phyloP scores from a whole-genome alignment of 2,797 vertebrate genomes.

The Molossus molossus region DNA sequence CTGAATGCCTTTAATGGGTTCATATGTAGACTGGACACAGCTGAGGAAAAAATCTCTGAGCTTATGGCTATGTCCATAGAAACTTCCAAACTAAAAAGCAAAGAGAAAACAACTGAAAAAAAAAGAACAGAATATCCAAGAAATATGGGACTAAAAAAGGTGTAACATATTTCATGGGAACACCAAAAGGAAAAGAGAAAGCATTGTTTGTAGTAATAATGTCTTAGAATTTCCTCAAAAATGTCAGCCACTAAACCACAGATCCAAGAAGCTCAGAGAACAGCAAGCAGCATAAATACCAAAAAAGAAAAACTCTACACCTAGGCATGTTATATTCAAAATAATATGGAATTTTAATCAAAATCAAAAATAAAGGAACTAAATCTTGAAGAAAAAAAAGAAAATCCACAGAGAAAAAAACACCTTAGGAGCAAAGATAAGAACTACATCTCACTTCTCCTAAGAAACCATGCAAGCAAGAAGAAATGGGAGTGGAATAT shows the following conservation, averaged over 20 bases:
- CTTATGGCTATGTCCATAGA: neutral
- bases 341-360: no score
- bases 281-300: neutral
- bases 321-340: neutral
- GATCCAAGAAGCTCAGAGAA: slow-evolving; percentile 13
- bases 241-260: neutral
- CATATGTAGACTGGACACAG: neutral
- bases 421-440: neutral
- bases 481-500: neutral
- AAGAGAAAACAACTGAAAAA: neutral
- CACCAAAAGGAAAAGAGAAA: neutral
- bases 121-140: neutral
- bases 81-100: slow-evolving; percentile 29
- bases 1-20: neutral
- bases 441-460: neutral
- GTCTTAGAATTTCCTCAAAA: neutral
- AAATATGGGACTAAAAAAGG: neutral
- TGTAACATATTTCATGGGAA: neutral
- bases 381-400: neutral
- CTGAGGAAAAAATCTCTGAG: neutral
- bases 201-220: neutral
- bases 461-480: neutral
- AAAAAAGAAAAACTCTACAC: neutral
- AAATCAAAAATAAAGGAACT: neutral
- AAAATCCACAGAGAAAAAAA: neutral